Evolutionary conservation across 2,888 invertebrate genomes (phyloP).

Genomic region (Steromphala cineraria): DNA sequence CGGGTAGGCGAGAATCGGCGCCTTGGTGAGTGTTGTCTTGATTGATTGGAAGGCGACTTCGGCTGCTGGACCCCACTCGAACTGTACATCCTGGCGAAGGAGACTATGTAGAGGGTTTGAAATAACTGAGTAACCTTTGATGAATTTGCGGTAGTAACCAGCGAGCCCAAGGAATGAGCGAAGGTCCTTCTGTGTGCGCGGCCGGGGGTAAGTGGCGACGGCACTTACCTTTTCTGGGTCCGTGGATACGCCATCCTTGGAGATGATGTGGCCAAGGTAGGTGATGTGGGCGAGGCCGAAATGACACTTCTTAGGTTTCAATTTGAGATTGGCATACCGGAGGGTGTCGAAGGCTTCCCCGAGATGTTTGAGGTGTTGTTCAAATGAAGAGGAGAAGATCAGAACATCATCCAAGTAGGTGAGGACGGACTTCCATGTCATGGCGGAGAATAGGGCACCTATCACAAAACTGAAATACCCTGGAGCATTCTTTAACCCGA

Average conservation of each 20-base stretch:
- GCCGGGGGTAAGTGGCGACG: slow-evolving; percentile 26
- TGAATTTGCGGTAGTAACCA: slow-evolving; percentile 40
- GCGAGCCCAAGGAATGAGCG: slow-evolving; percentile 34
- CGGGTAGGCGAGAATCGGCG: slow-evolving; percentile 42
- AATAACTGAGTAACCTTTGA: slow-evolving; percentile 36
- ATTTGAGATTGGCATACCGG: slow-evolving; percentile 32
- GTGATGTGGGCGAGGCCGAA: slow-evolving; percentile 36
- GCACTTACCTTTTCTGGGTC: slow-evolving; percentile 32
- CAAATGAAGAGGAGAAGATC: slow-evolving; percentile 35
- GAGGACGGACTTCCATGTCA: slow-evolving; percentile 43
- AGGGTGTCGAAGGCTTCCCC: slow-evolving; percentile 35
- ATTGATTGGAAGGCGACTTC: slow-evolving; percentile 33
- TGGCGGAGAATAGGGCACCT: slow-evolving; percentile 28
- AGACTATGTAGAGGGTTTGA: slow-evolving; percentile 37
- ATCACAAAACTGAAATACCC: slow-evolving; percentile 40
- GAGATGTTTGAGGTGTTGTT: slow-evolving; percentile 38
- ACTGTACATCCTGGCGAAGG: slow-evolving; percentile 32
- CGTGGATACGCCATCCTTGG: slow-evolving; percentile 37
- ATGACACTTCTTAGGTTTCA: slow-evolving; percentile 45
- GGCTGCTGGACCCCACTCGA: slow-evolving; percentile 39
- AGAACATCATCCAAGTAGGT: slow-evolving; percentile 50
- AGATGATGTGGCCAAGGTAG: slow-evolving; percentile 41
- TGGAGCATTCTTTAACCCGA: slow-evolving; percentile 44
- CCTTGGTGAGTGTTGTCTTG: slow-evolving; percentile 25
- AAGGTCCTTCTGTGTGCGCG: slow-evolving; percentile 34